Percentiles rank a stretch among this genome's conserved stretches.
Conservation (phyloP, 2,888 invertebrate species). For the Drosophila robusta region DNA sequence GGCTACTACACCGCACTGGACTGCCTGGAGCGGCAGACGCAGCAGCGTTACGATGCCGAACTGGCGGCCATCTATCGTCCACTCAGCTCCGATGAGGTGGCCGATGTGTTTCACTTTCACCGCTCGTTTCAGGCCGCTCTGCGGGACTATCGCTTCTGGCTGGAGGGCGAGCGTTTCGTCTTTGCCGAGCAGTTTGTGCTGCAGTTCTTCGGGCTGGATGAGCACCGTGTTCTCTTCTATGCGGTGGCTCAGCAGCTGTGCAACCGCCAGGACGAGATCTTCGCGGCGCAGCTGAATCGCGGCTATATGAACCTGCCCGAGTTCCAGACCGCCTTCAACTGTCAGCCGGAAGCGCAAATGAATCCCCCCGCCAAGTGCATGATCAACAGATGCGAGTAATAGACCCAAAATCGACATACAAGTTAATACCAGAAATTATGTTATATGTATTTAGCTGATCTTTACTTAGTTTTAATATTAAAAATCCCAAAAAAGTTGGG, state of each 20-base stretch:
- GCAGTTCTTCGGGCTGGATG: constrained; percentile 75
- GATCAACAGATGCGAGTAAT: constrained; percentile 47
- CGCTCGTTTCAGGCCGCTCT: constrained; percentile 74
- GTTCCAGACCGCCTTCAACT: constrained; percentile 80
- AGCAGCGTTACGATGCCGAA: constrained; percentile 54
- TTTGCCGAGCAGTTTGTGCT: constrained; percentile 82
- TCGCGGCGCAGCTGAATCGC: constrained; percentile 75
- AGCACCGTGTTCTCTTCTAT: constrained; percentile 79
- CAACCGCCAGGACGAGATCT: constrained; percentile 71
- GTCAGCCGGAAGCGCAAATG: constrained; percentile 68
- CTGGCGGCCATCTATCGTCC: constrained; percentile 52
- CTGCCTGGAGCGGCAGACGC: constrained; percentile 75
- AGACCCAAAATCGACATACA: background rate
- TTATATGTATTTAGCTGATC: no score
- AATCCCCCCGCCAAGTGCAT: constrained; percentile 82
- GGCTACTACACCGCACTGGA: constrained; percentile 82
- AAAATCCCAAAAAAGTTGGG: no score
- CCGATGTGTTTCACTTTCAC: constrained; percentile 73
- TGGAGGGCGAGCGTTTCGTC: constrained; percentile 81
- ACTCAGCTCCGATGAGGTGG: constrained; percentile 62
- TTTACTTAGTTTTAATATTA: no score
- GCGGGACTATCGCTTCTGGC: constrained; percentile 81
- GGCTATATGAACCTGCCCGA: constrained; percentile 81
- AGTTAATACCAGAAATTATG: background rate
- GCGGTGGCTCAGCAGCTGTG: constrained; percentile 82